Conservation (phyloP, 2,888 invertebrate species). For the Aleiodes testaceus region DNA sequence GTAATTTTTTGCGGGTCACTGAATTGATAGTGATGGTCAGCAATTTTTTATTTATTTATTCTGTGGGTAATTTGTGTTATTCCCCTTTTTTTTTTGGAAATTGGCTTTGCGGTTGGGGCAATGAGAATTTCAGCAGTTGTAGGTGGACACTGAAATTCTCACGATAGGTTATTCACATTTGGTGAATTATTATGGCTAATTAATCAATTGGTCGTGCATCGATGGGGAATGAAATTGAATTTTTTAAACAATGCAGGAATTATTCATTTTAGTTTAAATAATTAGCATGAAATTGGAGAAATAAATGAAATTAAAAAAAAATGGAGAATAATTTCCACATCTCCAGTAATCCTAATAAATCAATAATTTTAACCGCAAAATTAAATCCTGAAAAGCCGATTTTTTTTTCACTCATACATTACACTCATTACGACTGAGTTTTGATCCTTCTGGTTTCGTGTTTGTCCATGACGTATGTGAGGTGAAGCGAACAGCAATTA, state of each 20-base stretch:
- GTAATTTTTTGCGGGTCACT: slow-evolving; percentile 5
- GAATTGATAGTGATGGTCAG: not conserved
- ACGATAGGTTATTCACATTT: slow-evolving; percentile 10
- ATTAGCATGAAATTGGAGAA: too few species aligned
- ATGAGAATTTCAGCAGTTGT: not conserved
- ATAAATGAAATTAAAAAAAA: too few species aligned
- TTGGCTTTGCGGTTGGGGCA: not conserved
- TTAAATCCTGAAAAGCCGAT: too few species aligned
- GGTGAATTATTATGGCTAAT: slow-evolving; percentile 15
- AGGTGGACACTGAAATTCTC: slow-evolving; percentile 1
- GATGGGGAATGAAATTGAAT: not conserved
- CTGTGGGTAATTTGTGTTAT: not conserved
- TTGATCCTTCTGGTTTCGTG: not conserved
- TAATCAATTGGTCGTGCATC: not conserved
- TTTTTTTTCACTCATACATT: not conserved
- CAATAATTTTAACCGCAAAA: too few species aligned
- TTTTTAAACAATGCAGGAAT: not conserved
- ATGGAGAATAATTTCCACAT: too few species aligned
- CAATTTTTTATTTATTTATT: not conserved
- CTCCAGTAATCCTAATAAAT: too few species aligned
- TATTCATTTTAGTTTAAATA: too few species aligned
- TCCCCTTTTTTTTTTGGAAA: not conserved
- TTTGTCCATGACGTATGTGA: too few species aligned
- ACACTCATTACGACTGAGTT: too few species aligned
- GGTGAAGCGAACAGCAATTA: slow-evolving; percentile 13